Conservation (phyloP, 2,113 vertebrate species). For the Eclectus roratus region DNA sequence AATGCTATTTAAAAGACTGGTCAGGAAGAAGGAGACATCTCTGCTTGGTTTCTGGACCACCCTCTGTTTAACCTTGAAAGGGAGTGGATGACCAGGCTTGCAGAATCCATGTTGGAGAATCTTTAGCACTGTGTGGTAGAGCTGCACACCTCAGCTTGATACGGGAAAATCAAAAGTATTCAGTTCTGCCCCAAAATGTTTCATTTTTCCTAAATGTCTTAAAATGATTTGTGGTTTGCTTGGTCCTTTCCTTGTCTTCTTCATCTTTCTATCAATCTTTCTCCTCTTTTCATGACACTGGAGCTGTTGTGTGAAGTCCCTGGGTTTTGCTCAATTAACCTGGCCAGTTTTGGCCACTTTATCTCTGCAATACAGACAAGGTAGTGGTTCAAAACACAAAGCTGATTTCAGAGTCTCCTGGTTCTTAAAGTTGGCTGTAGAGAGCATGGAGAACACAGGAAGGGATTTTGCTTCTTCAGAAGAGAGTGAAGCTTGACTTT, state of each 20-base stretch:
- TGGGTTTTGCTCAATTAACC: background rate
- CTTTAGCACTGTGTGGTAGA: background rate
- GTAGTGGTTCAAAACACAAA: background rate
- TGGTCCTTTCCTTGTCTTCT: background rate
- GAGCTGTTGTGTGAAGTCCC: background rate
- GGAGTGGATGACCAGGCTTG: background rate
- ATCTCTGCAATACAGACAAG: background rate
- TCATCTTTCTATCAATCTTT: background rate
- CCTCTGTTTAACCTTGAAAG: background rate
- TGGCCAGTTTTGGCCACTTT: background rate
- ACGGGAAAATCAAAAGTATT: background rate
- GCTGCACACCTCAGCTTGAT: background rate
- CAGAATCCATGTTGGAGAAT: background rate
- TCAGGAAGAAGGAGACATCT: background rate
- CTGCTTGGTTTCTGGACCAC: background rate
- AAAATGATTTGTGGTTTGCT: background rate
- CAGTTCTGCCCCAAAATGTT: background rate
- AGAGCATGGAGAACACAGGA: no score
- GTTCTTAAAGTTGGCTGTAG: no score
- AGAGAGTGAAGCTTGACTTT: background rate
- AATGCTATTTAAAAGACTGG: background rate
- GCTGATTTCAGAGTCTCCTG: background rate
- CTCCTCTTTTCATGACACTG: background rate
- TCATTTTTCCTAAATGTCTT: background rate
- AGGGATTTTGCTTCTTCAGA: no score